These are phyloP conservation scores for Coilia nasus DNA, from an alignment of 2,797 vertebrate species.

Conservation along the genomic window DNA sequence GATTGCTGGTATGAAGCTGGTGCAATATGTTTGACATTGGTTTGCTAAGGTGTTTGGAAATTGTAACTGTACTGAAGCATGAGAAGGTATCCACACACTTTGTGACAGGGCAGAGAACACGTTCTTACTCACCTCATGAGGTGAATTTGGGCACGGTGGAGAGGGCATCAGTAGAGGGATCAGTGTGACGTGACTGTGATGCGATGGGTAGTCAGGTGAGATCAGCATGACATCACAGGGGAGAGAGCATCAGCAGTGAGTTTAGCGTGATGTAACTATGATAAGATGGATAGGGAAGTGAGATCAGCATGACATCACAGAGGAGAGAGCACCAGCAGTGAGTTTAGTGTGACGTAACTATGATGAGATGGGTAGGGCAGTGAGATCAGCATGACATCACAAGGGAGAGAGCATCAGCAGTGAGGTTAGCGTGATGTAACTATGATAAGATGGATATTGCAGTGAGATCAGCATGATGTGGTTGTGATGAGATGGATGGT, in stretches of 20 bases:
- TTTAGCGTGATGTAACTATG: neutral
- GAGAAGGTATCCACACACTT: too few species aligned
- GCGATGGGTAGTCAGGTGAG: too few species aligned
- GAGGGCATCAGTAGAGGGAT: neutral
- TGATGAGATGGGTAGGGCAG: neutral
- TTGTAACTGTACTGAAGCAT: too few species aligned
- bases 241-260: too few species aligned
- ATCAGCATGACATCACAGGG: too few species aligned
- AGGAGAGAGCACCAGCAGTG: too few species aligned
- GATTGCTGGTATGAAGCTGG: neutral
- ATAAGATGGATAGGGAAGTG: neutral
- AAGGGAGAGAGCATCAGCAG: too few species aligned
- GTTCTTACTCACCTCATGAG: too few species aligned
- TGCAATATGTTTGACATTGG: too few species aligned
- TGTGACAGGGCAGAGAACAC: too few species aligned
- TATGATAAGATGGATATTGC: neutral
- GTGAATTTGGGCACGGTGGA: neutral
- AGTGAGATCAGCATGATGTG: neutral
- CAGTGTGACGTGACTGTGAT: too few species aligned
- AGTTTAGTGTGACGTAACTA: neutral
- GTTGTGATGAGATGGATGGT: neutral
- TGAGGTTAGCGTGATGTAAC: neutral
- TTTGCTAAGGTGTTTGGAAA: too few species aligned
- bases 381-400: neutral
- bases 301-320: neutral